Base-by-base conservation (phyloP, 2,888 invertebrate genomes). In the Pollenia griseotomentosa region DNA sequence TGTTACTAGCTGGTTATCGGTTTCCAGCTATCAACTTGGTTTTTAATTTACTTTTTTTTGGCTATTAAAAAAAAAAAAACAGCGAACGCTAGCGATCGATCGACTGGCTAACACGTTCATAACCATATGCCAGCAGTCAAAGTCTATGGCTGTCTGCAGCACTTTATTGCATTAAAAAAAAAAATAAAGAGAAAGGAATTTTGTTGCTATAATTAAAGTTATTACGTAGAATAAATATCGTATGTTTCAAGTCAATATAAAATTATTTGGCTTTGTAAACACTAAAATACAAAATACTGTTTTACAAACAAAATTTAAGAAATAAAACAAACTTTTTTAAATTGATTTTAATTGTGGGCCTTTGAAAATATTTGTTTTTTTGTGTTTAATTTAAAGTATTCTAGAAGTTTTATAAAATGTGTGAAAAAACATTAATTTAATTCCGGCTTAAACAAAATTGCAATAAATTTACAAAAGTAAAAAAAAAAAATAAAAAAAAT, bases 111-210 rank as follows among this genome's bases (percentile, higher is more conserved):
- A 66, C 51, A 79, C 59, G 59, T 79, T 73, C 61, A 79, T 51
- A 73, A 16, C 74, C 66, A 68, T 73, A 59, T 46, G 73, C 79
- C 79, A 84, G 51, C 71, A 79, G 79, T 84, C 84, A 79, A 77
- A 73, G 79, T 79, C 66, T 84, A 33, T 40, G 66, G 55, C 40
- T 70, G 71, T 19, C 51, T 78, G 68, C 19, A 68, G 42, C 59
- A 33, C 51, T 9, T 73, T 59, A 70, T 51, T 79, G 75, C 80
- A 75, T 33, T 33, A 5, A 33, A 5, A 33, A 5, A 33, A 75
- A 59, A 75, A 73, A 19, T 70, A 83, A 88, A 88, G 85, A 88
- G 87, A 88, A 88, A 88, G 87, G 87, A 88, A 85, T 85, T 77
- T 79, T 73, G 57, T 71, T 65, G 46, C 59, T 55, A 33, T 23